Evolutionary conservation across 1,140 invertebrate genomes (phyloP).

Genomic region (Pseudomyrmex flavicornis): DNA sequence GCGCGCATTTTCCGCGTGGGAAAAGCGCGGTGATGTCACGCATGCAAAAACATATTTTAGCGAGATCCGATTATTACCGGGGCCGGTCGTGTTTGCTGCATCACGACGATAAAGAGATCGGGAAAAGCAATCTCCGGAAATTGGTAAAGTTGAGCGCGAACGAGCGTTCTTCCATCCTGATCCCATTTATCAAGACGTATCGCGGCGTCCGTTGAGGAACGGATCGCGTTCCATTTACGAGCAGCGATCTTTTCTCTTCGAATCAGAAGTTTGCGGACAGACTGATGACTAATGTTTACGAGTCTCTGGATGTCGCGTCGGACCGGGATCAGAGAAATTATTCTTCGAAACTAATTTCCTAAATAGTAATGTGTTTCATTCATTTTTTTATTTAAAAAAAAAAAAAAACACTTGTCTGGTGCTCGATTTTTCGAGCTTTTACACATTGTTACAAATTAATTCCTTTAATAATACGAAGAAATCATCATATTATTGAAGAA

Average conservation of each 20-base stretch:
- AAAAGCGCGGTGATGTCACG: slow-evolving; percentile 16
- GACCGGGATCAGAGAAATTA: background rate
- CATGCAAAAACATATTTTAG: slow-evolving; percentile 48
- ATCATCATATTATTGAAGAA: no score
- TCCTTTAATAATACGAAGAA: no score
- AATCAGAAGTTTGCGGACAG: slow-evolving; percentile 14
- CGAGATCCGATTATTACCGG: slow-evolving; percentile 3
- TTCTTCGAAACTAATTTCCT: no score
- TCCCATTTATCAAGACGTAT: slow-evolving; percentile 42
- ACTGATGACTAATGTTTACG: slow-evolving; percentile 18
- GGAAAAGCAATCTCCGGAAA: slow-evolving; percentile 54
- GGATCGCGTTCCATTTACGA: slow-evolving; percentile 1
- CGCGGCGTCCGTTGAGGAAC: background rate
- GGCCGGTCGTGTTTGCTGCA: background rate
- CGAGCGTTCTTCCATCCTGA: slow-evolving; percentile 1
- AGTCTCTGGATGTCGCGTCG: background rate
- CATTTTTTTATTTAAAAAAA: no score
- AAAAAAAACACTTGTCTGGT: no score
- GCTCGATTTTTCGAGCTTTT: no score
- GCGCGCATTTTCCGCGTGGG: background rate
- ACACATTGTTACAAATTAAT: no score
- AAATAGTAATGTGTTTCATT: no score
- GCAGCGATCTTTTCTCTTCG: background rate
- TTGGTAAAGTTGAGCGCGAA: slow-evolving; percentile 54
- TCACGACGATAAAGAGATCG: slow-evolving; percentile 27